Evolutionary conservation across 2,797 vertebrate genomes (phyloP), one percentile per base, ranked within the genome.

Genomic region (Sorex maritimensis): DNA sequence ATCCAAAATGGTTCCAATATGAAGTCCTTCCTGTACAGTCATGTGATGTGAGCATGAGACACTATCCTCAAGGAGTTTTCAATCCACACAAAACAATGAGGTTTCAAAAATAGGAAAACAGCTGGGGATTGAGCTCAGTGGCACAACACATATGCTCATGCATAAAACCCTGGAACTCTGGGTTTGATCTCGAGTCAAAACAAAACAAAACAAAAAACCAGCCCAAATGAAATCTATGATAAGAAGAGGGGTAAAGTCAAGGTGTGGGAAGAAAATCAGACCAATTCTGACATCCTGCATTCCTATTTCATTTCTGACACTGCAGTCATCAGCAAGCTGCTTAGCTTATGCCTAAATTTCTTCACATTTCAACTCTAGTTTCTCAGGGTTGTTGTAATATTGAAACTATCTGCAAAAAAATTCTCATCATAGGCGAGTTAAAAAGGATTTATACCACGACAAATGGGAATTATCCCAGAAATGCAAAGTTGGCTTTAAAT

Each of bases 41-140:
- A 38, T 38, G 3, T 68, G 30, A 92, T 68, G 17, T 44, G 19
- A 77, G 34, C 23, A 73, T 69, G 41, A 44, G 41, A 7, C 41
- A 38, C 7, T 19, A 69, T 41, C 38, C 49, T 84, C 41, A 85
- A 65, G 68, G 68, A 80, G 34, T 78, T 93, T 89, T 82, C 41
- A 78, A 65, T 73, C 30, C 30, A 46, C 67, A 34, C 10, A 38
- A 17, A 77, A 69, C 44, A 34, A 63, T 15, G 6, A 41, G 63
- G 52, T 74, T 91, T 81, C n/a, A 55, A 49, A 73, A 73, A 72
- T 85, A 19, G 41, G n/a, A 81, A 75, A 88, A 84, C 0, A 91
- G 38, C 6, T 52, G 82, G 41, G 41, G 41, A 44, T 44, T 5
- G 41, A 44, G 41, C 41, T 44, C 41, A 44, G 41, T 44, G 41